Evolutionary conservation across 2,797 vertebrate genomes (phyloP).

Genomic region (Diceros bicornis): DNA sequence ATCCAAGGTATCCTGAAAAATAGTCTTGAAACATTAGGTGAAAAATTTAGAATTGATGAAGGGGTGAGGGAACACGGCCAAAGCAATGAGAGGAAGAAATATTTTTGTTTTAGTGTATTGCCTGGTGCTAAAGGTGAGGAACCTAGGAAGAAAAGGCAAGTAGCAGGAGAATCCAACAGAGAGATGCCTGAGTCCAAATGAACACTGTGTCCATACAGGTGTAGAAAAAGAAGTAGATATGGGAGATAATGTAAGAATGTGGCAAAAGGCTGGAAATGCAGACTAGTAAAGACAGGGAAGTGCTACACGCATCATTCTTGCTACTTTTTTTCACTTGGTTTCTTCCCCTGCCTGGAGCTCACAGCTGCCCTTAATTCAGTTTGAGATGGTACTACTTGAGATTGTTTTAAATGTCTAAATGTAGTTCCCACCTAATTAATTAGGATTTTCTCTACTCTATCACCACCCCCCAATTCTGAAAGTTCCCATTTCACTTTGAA

Average conservation of each 20-base stretch:
- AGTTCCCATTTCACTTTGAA: constrained; percentile 45
- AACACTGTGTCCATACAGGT: neutral
- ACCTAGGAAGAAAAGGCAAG: neutral
- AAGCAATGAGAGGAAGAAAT: constrained; percentile 34
- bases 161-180: neutral
- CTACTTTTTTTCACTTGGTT: neutral
- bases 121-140: neutral
- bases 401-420: neutral
- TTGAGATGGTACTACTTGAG: neutral
- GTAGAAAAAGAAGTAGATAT: neutral
- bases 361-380: neutral
- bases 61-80: neutral
- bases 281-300: neutral
- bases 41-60: constrained; percentile 36
- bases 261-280: neutral
- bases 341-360: neutral
- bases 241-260: neutral
- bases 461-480: neutral
- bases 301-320: neutral
- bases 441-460: neutral
- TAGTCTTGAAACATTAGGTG: constrained; percentile 36
- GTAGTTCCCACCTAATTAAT: neutral
- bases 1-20: constrained; percentile 49
- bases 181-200: neutral
- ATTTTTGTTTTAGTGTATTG: neutral